Evolutionary conservation across 2,888 invertebrate species (phyloP).

Genomic region (Luffia ferchaultella): DNA sequence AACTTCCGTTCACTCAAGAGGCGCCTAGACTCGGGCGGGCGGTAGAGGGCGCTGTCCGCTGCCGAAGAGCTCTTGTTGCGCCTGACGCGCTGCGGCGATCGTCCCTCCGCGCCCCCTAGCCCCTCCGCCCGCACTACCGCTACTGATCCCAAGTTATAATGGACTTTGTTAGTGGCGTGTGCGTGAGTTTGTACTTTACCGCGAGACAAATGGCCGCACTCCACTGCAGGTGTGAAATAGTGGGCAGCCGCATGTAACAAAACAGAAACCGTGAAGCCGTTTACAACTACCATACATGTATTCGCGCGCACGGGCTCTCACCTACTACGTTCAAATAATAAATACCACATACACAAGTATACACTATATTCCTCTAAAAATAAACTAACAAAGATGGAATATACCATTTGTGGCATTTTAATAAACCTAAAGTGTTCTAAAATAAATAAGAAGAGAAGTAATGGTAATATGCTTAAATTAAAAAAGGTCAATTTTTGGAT

Average conservation of each 20-base stretch:
- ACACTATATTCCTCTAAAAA: neutral
- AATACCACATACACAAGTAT: neutral
- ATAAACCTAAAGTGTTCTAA: too few relatives aligned
- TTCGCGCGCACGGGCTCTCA: neutral
- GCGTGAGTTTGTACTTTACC: constrained; percentile 77
- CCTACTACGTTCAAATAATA: neutral
- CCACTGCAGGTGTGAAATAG: constrained; percentile 70
- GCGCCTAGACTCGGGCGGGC: constrained; percentile 41
- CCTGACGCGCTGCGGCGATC: constrained; percentile 37
- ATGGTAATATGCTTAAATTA: neutral
- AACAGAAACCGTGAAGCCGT: constrained; percentile 51
- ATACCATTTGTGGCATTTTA: neutral
- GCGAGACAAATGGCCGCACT: constrained; percentile 70
- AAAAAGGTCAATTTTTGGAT: too few relatives aligned
- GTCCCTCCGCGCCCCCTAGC: constrained; percentile 22
- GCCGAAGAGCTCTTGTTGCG: constrained; percentile 61
- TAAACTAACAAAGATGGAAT: too few relatives aligned
- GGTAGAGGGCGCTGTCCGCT: constrained; percentile 44
- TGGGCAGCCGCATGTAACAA: constrained; percentile 68
- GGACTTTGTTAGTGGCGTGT: constrained; percentile 60
- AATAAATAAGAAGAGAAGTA: too few relatives aligned
- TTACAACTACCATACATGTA: neutral
- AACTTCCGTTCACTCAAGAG: constrained; percentile 44
- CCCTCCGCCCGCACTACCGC: constrained; percentile 39
- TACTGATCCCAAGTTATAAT: constrained; percentile 51